Conservation (phyloP, 1,140 invertebrate genomes). For the Metopolophium dirhodum region DNA sequence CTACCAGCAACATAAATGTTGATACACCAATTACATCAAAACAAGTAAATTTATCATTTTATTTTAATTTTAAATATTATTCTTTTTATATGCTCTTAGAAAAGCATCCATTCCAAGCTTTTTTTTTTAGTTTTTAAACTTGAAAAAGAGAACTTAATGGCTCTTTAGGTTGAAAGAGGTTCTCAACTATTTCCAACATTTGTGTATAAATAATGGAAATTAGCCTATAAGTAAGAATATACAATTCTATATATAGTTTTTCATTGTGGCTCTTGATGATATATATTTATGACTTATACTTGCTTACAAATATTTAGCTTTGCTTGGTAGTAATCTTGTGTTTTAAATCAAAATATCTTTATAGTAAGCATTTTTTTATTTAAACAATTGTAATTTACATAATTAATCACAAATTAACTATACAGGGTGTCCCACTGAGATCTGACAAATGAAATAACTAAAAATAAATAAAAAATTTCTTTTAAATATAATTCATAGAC, state of each 20-base stretch:
- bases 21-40: slow-evolving; percentile 36
- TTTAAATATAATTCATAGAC: too few species aligned
- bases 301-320: slow-evolving; percentile 41
- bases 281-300: not conserved
- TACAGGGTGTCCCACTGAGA: too few species aligned
- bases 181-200: slow-evolving; percentile 51
- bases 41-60: slow-evolving; percentile 35
- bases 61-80: slow-evolving; percentile 22
- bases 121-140: slow-evolving; percentile 55
- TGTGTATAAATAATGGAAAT: slow-evolving; percentile 48
- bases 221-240: slow-evolving; percentile 51
- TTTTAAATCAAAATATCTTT: not conserved
- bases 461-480: too few species aligned
- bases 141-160: slow-evolving; percentile 51
- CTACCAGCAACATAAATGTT: slow-evolving; percentile 26
- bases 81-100: slow-evolving; percentile 47
- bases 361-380: not conserved
- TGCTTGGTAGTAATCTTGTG: slow-evolving; percentile 12
- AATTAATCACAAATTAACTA: not conserved
- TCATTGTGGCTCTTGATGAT: slow-evolving; percentile 14
- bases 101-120: slow-evolving; percentile 54
- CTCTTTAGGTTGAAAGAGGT: slow-evolving; percentile 45
- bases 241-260: slow-evolving; percentile 33
- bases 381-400: not conserved
- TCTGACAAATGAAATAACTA: too few species aligned